phyloP scores from a whole-genome alignment of 2,797 vertebrate species.

The Falco concolor region DNA sequence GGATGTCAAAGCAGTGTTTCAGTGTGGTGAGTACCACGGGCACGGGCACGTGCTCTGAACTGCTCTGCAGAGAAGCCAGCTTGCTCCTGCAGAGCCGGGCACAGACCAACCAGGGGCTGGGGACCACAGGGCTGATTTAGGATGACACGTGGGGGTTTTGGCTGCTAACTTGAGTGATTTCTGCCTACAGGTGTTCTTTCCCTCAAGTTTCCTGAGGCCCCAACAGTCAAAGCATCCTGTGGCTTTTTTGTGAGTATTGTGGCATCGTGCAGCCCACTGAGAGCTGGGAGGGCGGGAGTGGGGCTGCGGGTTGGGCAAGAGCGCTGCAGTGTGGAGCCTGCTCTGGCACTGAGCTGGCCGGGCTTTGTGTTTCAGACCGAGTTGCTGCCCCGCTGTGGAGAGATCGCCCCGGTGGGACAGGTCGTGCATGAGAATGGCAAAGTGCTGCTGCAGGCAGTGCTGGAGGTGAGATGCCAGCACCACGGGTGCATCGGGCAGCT shows the following conservation, averaged over 20 bases:
- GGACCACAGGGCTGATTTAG: background rate
- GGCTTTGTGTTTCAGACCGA: constrained; percentile 83
- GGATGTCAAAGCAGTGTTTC: constrained; percentile 96
- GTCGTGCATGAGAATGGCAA: constrained; percentile 92
- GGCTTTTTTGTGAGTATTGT: constrained; percentile 90
- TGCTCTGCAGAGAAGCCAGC: background rate
- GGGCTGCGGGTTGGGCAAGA: background rate
- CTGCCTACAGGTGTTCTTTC: constrained; percentile 87
- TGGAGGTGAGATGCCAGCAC: constrained; percentile 81
- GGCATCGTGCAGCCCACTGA: accelerated
- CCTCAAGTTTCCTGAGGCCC: constrained; percentile 95
- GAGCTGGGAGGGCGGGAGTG: background rate
- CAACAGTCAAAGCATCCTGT: constrained; percentile 97
- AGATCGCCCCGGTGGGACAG: constrained; percentile 86
- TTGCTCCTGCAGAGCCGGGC: background rate
- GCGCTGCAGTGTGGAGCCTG: background rate
- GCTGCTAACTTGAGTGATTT: constrained; percentile 13
- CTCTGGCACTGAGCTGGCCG: background rate
- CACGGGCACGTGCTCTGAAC: accelerated
- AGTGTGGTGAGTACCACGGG: constrained; percentile 87
- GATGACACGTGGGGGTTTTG: background rate
- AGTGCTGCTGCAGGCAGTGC: constrained; percentile 86
- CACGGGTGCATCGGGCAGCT: accelerated
- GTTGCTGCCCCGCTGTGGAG: constrained; percentile 90
- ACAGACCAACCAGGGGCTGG: background rate